Evolutionary conservation across 2,888 invertebrate genomes (phyloP), one percentile per base, ranked within the genome.

Genomic region (Tetragonisca angustula): DNA sequence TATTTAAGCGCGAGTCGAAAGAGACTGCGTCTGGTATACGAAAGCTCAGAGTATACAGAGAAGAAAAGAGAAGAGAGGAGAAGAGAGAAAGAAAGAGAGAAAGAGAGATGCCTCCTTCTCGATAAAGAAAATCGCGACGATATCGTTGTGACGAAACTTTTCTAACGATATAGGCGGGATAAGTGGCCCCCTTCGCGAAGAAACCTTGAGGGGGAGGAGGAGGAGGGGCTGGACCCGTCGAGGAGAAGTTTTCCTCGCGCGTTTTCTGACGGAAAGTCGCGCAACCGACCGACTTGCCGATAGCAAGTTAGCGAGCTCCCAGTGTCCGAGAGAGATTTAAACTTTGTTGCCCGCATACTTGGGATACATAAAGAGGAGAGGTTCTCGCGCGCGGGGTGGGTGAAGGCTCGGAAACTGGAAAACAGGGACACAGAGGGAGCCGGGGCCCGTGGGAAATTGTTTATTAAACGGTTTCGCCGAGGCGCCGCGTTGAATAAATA

Each of bases 251-350:
- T 61, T 32, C 11, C 87, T 43, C 84, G 72, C 87, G 86, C 90
- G 86, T 84, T 87, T 91, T 89, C 89, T 89, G 90, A 92, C 90
- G 86, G 88, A 88, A 90, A 87, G 86, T 85, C 88, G 89, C 70
- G 88, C 89, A 83, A 80, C 84, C 86, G 85, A 89, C 90, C 79
- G 82, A 76, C 43, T 43, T 43, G 85, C 83, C 54, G 92, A 93
- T 93, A 93, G 83, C 80, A 91, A 93, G 90, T 92, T 92, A 83
- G 83, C 89, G 43, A 43, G 86, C 84, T 79, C 85, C 88, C 15
- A 19, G 90, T 86, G 90, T 91, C 90, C 87, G 75, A 86, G 87
- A 87, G 90, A 87, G 90, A 91, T 91, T 90, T 87, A 89, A 92
- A 92, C 80, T 91, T 91, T 79, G 87, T 77, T 82, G 69, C 83